These are phyloP conservation scores for Penaeus chinensis DNA, from an alignment of 1,140 invertebrate genomes.

Conservation along the genomic window DNA sequence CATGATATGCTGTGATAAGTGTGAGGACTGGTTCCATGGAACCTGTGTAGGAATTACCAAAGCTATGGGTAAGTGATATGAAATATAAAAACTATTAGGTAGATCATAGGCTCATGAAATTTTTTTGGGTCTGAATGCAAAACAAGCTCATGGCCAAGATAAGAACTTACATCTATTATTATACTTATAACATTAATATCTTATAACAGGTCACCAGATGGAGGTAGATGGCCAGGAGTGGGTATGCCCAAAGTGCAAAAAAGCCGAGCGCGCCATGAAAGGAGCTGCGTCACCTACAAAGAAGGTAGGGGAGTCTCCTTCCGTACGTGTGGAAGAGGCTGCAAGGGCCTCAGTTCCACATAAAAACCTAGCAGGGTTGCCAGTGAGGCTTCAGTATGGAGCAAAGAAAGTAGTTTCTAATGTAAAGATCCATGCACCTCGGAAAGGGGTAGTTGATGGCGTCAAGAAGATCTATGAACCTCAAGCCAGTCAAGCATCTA, in stretches of 20 bases:
- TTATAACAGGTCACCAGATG: conserved; percentile 79
- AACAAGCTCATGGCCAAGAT: too few relatives aligned
- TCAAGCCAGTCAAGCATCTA: not conserved
- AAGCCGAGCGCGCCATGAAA: conserved; percentile 55
- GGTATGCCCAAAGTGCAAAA: conserved; percentile 85
- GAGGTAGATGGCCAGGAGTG: conserved; percentile 89
- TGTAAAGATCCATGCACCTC: not conserved
- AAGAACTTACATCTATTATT: too few relatives aligned
- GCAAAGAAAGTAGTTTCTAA: not conserved
- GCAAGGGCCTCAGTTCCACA: not conserved
- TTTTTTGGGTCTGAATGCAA: not conserved
- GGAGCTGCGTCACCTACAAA: conserved; percentile 8
- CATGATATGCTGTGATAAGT: conserved; percentile 97
- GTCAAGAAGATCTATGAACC: conserved; percentile 19
- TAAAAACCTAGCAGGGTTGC: not conserved
- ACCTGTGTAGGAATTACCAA: conserved; percentile 95
- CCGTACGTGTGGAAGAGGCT: not conserved
- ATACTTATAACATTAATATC: not conserved
- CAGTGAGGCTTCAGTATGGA: not conserved
- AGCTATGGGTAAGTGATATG: conserved; percentile 76
- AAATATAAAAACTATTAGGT: not conserved
- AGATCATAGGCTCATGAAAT: not conserved
- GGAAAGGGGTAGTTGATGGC: conserved; percentile 1
- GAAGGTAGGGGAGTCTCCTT: conserved; percentile 1
- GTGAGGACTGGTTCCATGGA: conserved; percentile 97